phyloP scores from a whole-genome alignment of 2,888 invertebrate species.

The Plagodis pulveraria region DNA sequence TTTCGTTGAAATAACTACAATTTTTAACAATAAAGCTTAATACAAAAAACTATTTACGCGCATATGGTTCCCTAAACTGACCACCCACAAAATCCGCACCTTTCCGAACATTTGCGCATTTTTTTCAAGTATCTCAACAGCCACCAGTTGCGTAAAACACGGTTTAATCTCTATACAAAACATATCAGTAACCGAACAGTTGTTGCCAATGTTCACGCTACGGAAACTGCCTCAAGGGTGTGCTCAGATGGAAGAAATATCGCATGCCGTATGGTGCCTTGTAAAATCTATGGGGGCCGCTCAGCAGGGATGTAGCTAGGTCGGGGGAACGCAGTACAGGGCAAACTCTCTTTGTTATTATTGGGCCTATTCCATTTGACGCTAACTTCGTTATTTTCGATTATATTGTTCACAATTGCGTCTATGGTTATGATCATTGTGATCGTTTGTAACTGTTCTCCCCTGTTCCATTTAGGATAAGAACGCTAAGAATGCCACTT shows the following conservation, averaged over 20 bases:
- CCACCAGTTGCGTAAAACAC: slow-evolving; percentile 39
- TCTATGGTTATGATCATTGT: too few relatives aligned
- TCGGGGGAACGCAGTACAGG: background rate
- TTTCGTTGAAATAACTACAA: too few relatives aligned
- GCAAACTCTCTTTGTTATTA: too few relatives aligned
- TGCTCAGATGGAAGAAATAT: slow-evolving; percentile 50
- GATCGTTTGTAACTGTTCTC: too few relatives aligned
- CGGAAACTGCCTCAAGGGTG: slow-evolving; percentile 57
- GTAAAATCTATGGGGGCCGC: background rate
- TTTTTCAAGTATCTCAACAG: slow-evolving; percentile 14
- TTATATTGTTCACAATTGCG: too few relatives aligned
- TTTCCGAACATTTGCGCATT: slow-evolving; percentile 4
- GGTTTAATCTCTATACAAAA: slow-evolving; percentile 49
- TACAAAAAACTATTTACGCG: background rate
- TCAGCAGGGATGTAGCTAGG: slow-evolving; percentile 3
- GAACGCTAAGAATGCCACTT: too few relatives aligned
- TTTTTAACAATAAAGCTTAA: background rate
- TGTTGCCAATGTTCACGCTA: slow-evolving; percentile 43
- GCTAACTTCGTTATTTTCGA: too few relatives aligned
- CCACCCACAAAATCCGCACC: slow-evolving; percentile 4
- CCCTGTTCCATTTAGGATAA: too few relatives aligned
- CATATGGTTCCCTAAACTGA: slow-evolving; percentile 11
- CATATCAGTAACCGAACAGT: slow-evolving; percentile 50
- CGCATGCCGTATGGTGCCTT: slow-evolving; percentile 35
- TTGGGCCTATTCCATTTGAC: too few relatives aligned